These are phyloP conservation scores for Phortica magna DNA, from an alignment of 2,888 invertebrate genomes.

Conservation along the genomic window DNA sequence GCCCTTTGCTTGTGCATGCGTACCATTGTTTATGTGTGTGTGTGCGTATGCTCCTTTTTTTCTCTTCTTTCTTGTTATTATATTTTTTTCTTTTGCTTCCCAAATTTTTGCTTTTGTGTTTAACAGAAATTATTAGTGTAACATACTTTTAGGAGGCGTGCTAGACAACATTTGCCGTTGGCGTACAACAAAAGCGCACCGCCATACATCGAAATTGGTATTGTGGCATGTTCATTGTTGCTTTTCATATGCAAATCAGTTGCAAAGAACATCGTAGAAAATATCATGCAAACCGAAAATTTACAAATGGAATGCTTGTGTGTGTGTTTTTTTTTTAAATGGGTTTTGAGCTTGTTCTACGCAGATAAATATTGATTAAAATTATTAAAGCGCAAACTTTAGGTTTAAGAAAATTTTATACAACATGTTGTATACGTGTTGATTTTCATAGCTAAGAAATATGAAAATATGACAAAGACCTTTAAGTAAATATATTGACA, in stretches of 20 bases:
- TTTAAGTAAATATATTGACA: too few relatives aligned
- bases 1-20: background rate
- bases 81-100: constrained; percentile 3
- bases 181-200: constrained; percentile 13
- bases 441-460: too few relatives aligned
- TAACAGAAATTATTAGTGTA: constrained; percentile 31
- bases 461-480: too few relatives aligned
- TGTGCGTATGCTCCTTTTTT: constrained; percentile 23
- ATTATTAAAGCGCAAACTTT: too few relatives aligned
- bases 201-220: background rate
- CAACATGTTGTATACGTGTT: too few relatives aligned
- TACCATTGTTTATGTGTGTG: background rate
- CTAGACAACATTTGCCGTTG: constrained; percentile 25
- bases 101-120: constrained; percentile 41
- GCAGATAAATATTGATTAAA: too few relatives aligned
- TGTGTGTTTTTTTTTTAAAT: too few relatives aligned
- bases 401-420: too few relatives aligned
- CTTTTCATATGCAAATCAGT: constrained; percentile 31
- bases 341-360: too few relatives aligned
- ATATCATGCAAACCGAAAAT: background rate
- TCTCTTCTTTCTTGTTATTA: constrained; percentile 5
- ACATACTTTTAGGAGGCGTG: constrained; percentile 18
- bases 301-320: too few relatives aligned
- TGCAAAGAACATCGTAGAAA: background rate
- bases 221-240: constrained; percentile 8